A percentile compares a stretch with the other conserved stretches of the same genome.
Conservation (phyloP, 2,113 vertebrate genomes). For the Baryphthengus martii region DNA sequence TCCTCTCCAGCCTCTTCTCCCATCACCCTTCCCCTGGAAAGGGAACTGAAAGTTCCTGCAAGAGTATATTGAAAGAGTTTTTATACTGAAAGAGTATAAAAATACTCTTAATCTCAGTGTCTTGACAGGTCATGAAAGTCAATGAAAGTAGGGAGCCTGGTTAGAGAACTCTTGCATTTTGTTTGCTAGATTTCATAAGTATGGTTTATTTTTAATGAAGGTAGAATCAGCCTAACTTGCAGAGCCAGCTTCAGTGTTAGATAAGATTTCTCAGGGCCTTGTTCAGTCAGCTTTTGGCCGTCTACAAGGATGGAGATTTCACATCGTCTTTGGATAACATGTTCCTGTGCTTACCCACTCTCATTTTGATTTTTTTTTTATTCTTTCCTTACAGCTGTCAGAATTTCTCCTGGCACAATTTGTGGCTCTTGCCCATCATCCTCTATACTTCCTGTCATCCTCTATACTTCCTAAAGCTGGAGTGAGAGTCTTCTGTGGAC, state of each 20-base stretch:
- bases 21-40: background rate
- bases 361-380: background rate
- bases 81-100: too few relatives aligned
- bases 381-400: background rate
- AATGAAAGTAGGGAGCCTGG: too few relatives aligned
- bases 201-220: too few relatives aligned
- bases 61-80: too few relatives aligned
- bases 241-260: background rate
- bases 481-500: background rate
- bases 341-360: background rate
- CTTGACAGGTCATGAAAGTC: too few relatives aligned
- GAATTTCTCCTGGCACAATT: background rate
- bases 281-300: background rate
- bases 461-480: background rate
- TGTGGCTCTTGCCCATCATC: background rate
- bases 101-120: too few relatives aligned
- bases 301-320: background rate
- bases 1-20: background rate
- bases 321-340: background rate
- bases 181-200: too few relatives aligned
- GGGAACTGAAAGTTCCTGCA: background rate
- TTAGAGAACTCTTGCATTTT: too few relatives aligned
- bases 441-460: too few relatives aligned
- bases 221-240: too few relatives aligned
- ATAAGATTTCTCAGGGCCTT: background rate